Percentiles rank a stretch among this genome's conserved stretches.
Conservation (phyloP, 2,888 invertebrate genomes). For the Sussaba pulchella region DNA sequence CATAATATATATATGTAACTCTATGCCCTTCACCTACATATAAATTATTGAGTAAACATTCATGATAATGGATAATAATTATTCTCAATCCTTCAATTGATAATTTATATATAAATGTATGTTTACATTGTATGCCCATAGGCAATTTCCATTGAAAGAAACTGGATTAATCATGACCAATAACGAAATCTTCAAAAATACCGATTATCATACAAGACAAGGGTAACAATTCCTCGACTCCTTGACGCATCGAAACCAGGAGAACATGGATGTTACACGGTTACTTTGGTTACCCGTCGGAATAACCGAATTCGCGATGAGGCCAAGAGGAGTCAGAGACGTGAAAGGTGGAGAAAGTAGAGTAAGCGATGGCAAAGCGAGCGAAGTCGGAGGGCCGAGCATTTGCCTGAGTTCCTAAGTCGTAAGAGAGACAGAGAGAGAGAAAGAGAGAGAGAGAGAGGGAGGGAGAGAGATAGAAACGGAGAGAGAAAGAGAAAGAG, state of each 20-base stretch:
- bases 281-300: conserved; percentile 18
- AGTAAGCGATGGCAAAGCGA: conserved; percentile 26
- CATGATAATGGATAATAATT: no score
- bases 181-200: background rate
- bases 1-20: no score
- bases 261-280: background rate
- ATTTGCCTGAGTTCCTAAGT: conserved; percentile 73
- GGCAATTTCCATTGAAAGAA: no score
- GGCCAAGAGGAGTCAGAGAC: conserved; percentile 1
- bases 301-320: conserved; percentile 31
- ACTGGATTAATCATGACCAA: no score
- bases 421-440: conserved; percentile 43
- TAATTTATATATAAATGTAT: no score
- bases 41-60: no score
- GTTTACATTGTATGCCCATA: no score
- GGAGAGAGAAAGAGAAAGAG: no score
- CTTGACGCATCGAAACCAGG: background rate
- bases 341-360: conserved; percentile 40
- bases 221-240: background rate
- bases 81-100: no score
- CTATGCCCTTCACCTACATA: no score
- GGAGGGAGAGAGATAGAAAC: conserved; percentile 71
- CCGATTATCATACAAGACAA: background rate
- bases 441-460: conserved; percentile 12
- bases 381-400: conserved; percentile 47